Conservation (phyloP, 2,113 vertebrate species). For the Xenopus borealis region DNA sequence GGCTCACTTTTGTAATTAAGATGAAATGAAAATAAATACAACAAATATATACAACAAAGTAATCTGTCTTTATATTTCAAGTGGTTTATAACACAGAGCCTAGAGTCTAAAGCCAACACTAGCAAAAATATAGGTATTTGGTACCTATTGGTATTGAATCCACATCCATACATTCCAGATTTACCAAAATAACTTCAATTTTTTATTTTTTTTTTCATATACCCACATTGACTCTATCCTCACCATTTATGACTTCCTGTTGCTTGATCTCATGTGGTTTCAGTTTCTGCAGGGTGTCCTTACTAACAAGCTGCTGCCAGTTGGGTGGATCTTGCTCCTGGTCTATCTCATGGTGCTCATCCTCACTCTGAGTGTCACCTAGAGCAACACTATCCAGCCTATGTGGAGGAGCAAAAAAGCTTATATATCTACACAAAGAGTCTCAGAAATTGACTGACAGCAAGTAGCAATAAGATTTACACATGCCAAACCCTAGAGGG, state of each 20-base stretch:
- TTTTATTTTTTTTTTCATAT: no score
- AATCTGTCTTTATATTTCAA: no score
- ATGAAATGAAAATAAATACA: no score
- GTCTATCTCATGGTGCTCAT: constrained; percentile 84
- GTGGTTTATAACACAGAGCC: no score
- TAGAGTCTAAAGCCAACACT: no score
- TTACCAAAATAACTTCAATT: no score
- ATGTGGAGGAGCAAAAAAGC: not conserved
- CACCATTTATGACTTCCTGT: constrained; percentile 96
- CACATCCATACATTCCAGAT: no score
- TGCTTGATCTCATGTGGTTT: constrained; percentile 88
- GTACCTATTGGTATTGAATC: no score
- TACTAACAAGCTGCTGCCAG: constrained; percentile 93
- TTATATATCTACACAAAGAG: no score
- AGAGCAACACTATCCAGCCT: constrained; percentile 77
- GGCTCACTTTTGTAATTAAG: no score
- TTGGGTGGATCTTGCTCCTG: constrained; percentile 81
- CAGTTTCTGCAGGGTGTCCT: constrained; percentile 76
- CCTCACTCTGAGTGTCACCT: constrained; percentile 85
- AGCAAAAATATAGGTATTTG: no score
- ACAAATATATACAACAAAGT: no score
- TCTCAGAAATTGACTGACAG: not conserved
- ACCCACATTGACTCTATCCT: constrained; percentile 35
- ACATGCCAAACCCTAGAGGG: not conserved
- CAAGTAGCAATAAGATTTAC: not conserved